Percentiles rank a stretch among this genome's conserved stretches.
These are phyloP conservation scores for Neodontobutis hainanensis DNA, from an alignment of 2,113 vertebrate genomes.

Conservation along the genomic window DNA sequence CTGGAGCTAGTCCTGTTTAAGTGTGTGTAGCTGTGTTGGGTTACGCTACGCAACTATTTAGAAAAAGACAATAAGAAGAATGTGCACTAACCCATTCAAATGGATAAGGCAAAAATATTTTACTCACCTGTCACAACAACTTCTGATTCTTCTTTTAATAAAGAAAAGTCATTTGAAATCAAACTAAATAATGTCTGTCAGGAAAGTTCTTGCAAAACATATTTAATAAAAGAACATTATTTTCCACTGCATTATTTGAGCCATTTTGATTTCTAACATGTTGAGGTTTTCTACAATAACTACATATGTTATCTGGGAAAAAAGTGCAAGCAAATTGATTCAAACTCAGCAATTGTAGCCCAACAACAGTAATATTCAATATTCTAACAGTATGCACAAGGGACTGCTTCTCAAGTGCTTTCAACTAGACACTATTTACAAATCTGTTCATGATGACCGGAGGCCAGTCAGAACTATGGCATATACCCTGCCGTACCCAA, in stretches of 20 bases:
- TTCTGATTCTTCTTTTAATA: slow-evolving; percentile 26
- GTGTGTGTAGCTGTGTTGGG: slow-evolving; percentile 34
- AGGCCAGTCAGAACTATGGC: slow-evolving; percentile 39
- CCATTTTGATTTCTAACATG: no score
- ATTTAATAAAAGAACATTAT: no score
- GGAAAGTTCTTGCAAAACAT: background rate
- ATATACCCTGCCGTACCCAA: slow-evolving; percentile 37
- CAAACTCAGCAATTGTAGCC: background rate
- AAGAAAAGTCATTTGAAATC: background rate
- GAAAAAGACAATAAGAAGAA: slow-evolving; percentile 41
- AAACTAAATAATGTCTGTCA: slow-evolving; percentile 4
- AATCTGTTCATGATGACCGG: slow-evolving; percentile 30
- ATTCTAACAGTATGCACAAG: slow-evolving; percentile 23
- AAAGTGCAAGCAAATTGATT: no score
- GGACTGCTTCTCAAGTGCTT: slow-evolving; percentile 5
- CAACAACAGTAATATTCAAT: slow-evolving; percentile 10
- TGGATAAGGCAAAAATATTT: slow-evolving; percentile 30
- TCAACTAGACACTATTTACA: slow-evolving; percentile 23
- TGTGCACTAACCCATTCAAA: slow-evolving; percentile 38
- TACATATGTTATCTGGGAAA: no score
- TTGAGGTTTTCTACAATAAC: no score
- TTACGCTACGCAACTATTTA: slow-evolving; percentile 43
- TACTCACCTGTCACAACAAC: slow-evolving; percentile 47
- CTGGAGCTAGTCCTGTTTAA: slow-evolving; percentile 61
- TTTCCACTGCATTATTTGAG: no score